These are phyloP conservation scores for Drosophila insularis DNA, from an alignment of 1,140 invertebrate species.

Conservation along the genomic window DNA sequence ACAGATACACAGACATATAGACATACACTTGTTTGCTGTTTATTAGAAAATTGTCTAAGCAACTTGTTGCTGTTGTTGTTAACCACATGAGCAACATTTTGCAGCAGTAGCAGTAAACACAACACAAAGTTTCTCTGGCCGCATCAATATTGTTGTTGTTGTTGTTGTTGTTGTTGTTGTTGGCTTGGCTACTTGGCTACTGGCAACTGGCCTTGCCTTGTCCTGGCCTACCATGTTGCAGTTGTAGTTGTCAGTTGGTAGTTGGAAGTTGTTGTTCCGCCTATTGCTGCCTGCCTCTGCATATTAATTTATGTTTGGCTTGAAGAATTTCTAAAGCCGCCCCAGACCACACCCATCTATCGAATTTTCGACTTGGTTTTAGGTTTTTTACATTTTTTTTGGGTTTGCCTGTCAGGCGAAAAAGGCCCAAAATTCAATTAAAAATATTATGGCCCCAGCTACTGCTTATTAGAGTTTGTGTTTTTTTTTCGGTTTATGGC, in stretches of 20 bases:
- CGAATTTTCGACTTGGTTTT: conserved; percentile 29
- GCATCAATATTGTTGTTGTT: conserved; percentile 3
- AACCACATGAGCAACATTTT: conserved; percentile 18
- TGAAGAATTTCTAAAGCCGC: conserved; percentile 41
- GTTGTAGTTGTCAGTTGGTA: conserved; percentile 2
- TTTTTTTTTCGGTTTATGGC: conserved; percentile 31
- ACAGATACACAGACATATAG: neutral
- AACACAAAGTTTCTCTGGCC: neutral
- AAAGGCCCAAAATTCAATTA: conserved; percentile 53
- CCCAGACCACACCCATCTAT: conserved; percentile 39
- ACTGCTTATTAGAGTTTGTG: conserved; percentile 49
- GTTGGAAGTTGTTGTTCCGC: conserved; percentile 33
- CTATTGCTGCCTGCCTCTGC: conserved; percentile 51
- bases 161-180: no score
- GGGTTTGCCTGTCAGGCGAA: conserved; percentile 17
- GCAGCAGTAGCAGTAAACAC: conserved; percentile 39
- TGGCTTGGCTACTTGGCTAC: conserved; percentile 16
- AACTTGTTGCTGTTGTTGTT: conserved; percentile 28
- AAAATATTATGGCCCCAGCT: conserved; percentile 42
- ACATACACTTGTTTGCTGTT: conserved; percentile 38
- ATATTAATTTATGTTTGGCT: conserved; percentile 61
- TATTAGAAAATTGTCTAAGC: conserved; percentile 46
- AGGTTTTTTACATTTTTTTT: conserved; percentile 5
- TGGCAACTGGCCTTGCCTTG: conserved; percentile 47
- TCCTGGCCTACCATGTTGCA: neutral